A percentile compares a stretch with the other conserved stretches of the same genome.
Conservation (phyloP, 2,888 invertebrate species). For the Platycheirus albimanus region DNA sequence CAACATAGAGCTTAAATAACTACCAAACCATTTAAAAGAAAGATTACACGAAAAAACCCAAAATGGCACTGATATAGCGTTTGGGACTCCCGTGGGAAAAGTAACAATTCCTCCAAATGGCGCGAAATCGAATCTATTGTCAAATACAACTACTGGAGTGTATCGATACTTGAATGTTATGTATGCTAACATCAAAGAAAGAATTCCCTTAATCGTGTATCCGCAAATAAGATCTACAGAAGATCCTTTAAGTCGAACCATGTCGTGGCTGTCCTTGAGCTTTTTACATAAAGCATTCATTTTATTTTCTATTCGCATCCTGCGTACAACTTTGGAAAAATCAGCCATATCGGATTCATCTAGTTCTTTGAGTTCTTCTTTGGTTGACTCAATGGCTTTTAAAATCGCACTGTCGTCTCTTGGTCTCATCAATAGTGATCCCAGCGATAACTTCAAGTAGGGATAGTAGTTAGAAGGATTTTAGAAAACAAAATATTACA, state of each 20-base stretch:
- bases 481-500: background rate
- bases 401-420: constrained; percentile 11
- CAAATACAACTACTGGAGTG: constrained; percentile 83
- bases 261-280: constrained; percentile 73
- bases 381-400: constrained; percentile 27
- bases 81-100: constrained; percentile 83
- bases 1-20: constrained; percentile 19
- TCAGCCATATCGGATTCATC: constrained; percentile 75
- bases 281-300: constrained; percentile 75
- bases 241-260: constrained; percentile 75
- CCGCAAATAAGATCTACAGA: constrained; percentile 77
- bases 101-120: constrained; percentile 83
- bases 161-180: constrained; percentile 82
- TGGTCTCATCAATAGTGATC: constrained; percentile 38
- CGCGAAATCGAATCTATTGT: constrained; percentile 82
- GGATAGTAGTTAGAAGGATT: background rate
- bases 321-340: constrained; percentile 77
- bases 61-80: constrained; percentile 84
- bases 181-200: constrained; percentile 80
- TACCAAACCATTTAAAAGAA: constrained; percentile 79
- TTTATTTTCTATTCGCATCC: constrained; percentile 79
- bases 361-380: constrained; percentile 26
- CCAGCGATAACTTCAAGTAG: constrained; percentile 36
- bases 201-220: constrained; percentile 81
- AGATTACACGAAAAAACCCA: constrained; percentile 84